Percentiles rank a stretch among this genome's conserved stretches.
Conservation (phyloP, 2,113 vertebrate species). For the Thunnus thynnus region DNA sequence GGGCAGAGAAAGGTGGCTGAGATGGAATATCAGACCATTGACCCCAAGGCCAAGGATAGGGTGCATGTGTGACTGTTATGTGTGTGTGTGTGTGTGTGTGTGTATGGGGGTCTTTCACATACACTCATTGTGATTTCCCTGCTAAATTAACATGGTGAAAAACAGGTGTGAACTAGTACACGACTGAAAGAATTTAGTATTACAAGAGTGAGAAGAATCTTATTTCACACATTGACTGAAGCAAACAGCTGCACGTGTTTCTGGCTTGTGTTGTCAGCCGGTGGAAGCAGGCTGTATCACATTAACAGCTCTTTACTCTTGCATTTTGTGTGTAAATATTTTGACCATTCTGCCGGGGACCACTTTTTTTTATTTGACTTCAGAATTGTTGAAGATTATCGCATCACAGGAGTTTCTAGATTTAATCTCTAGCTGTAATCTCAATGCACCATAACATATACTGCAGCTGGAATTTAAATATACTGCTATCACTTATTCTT, state of each 20-base stretch:
- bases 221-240: conserved; percentile 52
- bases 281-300: conserved; percentile 11
- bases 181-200: conserved; percentile 31
- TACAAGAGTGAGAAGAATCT: conserved; percentile 46
- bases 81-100: no score
- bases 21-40: conserved; percentile 79
- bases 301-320: conserved; percentile 42
- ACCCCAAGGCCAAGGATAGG: conserved; percentile 67
- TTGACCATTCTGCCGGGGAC: not conserved
- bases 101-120: not conserved
- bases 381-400: not conserved
- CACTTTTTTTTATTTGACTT: not conserved
- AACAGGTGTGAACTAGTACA: conserved; percentile 54
- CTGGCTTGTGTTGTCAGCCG: conserved; percentile 1
- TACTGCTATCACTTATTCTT: no score
- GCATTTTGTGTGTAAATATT: conserved; percentile 31
- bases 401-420: not conserved
- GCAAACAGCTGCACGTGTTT: conserved; percentile 62
- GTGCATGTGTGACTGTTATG: not conserved
- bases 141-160: conserved; percentile 33
- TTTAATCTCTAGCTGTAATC: no score
- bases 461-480: no score
- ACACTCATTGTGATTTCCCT: conserved; percentile 39
- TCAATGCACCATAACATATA: no score
- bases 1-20: conserved; percentile 81